Evolutionary conservation across 2,797 vertebrate genomes (phyloP).

Genomic region (Hippocampus kuda): DNA sequence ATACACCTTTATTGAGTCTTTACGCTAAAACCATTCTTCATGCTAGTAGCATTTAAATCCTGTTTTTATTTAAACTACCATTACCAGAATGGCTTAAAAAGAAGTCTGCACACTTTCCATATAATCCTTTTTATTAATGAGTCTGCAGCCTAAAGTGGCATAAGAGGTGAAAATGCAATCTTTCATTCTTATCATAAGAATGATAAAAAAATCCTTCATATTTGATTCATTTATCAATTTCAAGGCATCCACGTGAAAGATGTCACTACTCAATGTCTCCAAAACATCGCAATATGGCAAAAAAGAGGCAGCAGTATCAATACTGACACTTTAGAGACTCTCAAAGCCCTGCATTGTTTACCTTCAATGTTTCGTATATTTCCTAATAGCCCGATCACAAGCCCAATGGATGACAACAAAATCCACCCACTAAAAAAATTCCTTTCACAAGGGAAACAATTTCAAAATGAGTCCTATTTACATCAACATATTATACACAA

Average conservation of each 20-base stretch:
- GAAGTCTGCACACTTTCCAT: neutral
- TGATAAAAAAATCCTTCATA: neutral
- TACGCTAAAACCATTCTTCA: too few species aligned
- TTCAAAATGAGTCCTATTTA: neutral
- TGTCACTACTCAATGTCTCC: conserved; percentile 19
- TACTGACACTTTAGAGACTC: neutral
- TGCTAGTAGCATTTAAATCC: too few species aligned
- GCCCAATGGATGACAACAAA: conserved; percentile 12
- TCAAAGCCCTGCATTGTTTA: neutral
- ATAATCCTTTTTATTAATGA: neutral
- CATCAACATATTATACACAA: neutral
- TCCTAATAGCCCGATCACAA: neutral
- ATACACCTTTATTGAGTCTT: too few species aligned
- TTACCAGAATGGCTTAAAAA: too few species aligned
- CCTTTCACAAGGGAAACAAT: neutral
- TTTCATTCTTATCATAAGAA: neutral
- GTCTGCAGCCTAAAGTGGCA: conserved; percentile 3
- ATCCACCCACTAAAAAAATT: conserved; percentile 15
- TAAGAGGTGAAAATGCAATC: neutral
- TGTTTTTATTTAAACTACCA: too few species aligned
- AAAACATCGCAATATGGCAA: conserved; percentile 26
- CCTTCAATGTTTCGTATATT: neutral
- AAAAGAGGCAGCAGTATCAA: conserved; percentile 31
- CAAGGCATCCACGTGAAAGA: conserved; percentile 61
- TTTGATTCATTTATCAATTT: conserved; percentile 16